Base-by-base conservation (phyloP, 1,140 invertebrate genomes). In the Bombus ignitus region DNA sequence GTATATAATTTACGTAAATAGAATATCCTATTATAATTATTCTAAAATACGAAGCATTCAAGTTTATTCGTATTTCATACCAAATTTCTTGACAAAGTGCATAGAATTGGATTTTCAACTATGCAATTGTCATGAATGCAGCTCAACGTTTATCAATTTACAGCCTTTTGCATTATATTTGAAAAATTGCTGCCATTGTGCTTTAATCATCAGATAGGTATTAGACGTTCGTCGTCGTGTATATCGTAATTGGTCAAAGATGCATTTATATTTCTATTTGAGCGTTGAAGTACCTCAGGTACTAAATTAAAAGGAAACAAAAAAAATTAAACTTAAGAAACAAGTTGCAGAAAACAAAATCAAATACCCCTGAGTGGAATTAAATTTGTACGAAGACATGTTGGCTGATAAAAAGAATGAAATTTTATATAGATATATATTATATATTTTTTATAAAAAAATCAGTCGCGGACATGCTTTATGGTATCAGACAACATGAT, bases 371-470 rank as follows among this genome's bases (percentile, higher is more conserved):
- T 71, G 77, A 57, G 57, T 89, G 72, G n/a, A 89, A 72, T 81
- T 89, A 85, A 89, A 90, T 89, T 85, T 89, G 81, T 90, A 90
- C 68, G 78, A 90, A 83, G 70, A 73, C 79, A 84, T 84, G 70
- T 84, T 85, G 73, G 82, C 66, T 81, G 84, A 81, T 53, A 79
- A 86, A 80, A 65, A 85, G 47, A 88, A 85, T 85, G 65, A 89
- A 89, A 85, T 91, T 91, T 91, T 91, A 91, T 89, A 91, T 82
- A 88, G 73, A 82, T 83, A 88, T 62, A 84, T 87, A 88, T 86
- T 68, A 88, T 88, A 90, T 89, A 87, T 90, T 87, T 92, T 91
- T 90, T 89, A 88, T 91, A 92, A 92, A 92, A 71, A 70, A 44
- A 75, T 88, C 79, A 89, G 79, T 86, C 37, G 70, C 73, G 62